Base-by-base conservation (phyloP, 2,113 vertebrate genomes). In the Microtus pennsylvanicus region DNA sequence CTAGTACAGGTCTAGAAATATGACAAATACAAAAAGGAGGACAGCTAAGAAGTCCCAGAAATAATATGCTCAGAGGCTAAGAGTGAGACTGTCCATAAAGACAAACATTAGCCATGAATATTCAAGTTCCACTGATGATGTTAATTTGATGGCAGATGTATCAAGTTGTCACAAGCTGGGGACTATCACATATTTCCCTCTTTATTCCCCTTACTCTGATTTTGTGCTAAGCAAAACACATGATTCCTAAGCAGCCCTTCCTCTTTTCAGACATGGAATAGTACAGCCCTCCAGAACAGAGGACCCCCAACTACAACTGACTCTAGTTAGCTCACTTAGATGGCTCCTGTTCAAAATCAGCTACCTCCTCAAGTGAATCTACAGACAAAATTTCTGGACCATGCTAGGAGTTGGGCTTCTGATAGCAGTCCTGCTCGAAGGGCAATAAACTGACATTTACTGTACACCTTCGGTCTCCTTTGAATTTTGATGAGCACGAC, bases 151-250 rank as follows among this genome's bases (percentile, higher is more conserved):
- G 17, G 87, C 75, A 33, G 42, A 45, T 17, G 13, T 3, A 9
- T 35, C 85, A 28, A 52, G 58, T 30, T 55, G 5, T 13, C 55
- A 45, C 10, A 47, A 76, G n/a, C 58, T 75, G 5, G 2, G 22
- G 1, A 52, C 11, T 24, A 63, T 13, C 42, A 38, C 45, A 33
- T 7, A 83, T 38, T 21, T 35, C 1, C 45, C 4, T 77, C 21
- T 50, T 14, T 74, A 14, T 78, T 61, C 19, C 61, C 45, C 26
- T 75, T 72, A 50, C 58, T 85, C 7, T 65, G 45, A 86, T 30
- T 82, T 94, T 90, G 65, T 83, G 38, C 70, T 77, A 24, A 92
- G 75, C 82, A 95, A 87, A 61, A 92, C 67, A 42, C n/a, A 35
- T 94, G 50, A 83, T 33, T 42, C 67, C 87, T 70, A 72, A 89